phyloP scores from a whole-genome alignment of 2,797 vertebrate genomes.

The Pipistrellus kuhlii region DNA sequence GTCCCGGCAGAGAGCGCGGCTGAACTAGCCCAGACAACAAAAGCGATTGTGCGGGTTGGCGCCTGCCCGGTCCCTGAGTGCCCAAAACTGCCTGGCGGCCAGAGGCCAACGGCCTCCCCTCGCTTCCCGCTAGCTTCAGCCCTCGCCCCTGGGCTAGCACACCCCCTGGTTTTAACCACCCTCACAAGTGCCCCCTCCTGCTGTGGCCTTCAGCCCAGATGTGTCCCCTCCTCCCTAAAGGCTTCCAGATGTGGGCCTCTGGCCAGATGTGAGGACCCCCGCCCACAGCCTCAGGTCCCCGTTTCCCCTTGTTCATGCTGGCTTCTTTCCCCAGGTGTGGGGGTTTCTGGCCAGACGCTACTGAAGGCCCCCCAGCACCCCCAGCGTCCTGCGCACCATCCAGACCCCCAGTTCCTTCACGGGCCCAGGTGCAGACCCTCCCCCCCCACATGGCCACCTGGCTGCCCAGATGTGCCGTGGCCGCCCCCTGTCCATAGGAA shows the following conservation, averaged over 20 bases:
- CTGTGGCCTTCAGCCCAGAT: conserved; percentile 76
- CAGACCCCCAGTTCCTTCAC: background rate
- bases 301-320: background rate
- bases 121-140: background rate
- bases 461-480: conserved; percentile 12
- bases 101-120: conserved; percentile 36
- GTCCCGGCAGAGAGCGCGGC: conserved; percentile 55
- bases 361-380: background rate
- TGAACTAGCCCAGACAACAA: conserved; percentile 82
- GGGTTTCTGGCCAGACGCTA: conserved; percentile 29
- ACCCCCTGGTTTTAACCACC: background rate
- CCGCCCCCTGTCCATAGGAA: background rate
- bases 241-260: conserved; percentile 79
- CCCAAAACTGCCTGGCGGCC: conserved; percentile 36
- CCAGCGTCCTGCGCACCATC: background rate
- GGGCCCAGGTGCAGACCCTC: conserved; percentile 20
- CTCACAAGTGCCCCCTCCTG: conserved; percentile 43
- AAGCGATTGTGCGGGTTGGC: conserved; percentile 82
- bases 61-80: conserved; percentile 69
- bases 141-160: background rate
- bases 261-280: conserved; percentile 75
- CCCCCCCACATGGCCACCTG: conserved; percentile 7
- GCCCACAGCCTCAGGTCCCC: conserved; percentile 30
- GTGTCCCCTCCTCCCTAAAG: conserved; percentile 76
- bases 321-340: conserved; percentile 70